phyloP scores from a whole-genome alignment of 2,888 invertebrate genomes.

The Hypselothyrea guttata region DNA sequence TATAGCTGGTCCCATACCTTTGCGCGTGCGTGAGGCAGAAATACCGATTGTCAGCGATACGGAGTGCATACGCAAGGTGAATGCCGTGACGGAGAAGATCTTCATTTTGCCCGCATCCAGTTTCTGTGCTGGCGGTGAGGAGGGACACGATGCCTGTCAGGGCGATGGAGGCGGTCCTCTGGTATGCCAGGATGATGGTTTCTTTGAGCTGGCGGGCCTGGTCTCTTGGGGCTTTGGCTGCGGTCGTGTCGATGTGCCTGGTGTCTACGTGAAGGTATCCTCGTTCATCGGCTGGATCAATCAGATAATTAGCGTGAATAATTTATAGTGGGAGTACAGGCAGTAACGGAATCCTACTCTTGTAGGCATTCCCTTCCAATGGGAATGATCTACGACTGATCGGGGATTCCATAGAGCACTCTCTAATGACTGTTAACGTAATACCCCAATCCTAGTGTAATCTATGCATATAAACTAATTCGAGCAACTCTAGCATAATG shows the following conservation, averaged over 20 bases:
- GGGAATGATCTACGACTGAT: slow-evolving; percentile 52
- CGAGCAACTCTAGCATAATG: slow-evolving; percentile 40
- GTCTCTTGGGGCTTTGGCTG: slow-evolving; percentile 98
- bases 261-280: slow-evolving; percentile 98
- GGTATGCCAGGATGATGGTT: slow-evolving; percentile 95
- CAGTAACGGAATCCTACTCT: slow-evolving; percentile 53
- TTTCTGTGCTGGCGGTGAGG: slow-evolving; percentile 96
- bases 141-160: slow-evolving; percentile 96
- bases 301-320: slow-evolving; percentile 97
- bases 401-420: slow-evolving; percentile 36
- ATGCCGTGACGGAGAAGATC: slow-evolving; percentile 96
- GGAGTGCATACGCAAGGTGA: slow-evolving; percentile 95
- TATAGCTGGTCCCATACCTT: slow-evolving; percentile 92
- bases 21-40: slow-evolving; percentile 94
- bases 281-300: slow-evolving; percentile 98
- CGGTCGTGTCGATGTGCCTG: slow-evolving; percentile 95
- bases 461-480: slow-evolving; percentile 59
- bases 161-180: slow-evolving; percentile 97
- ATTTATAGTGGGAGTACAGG: slow-evolving; percentile 84
- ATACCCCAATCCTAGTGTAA: slow-evolving; percentile 67
- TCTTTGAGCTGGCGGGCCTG: slow-evolving; percentile 95
- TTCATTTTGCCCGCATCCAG: slow-evolving; percentile 96
- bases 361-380: slow-evolving; percentile 47
- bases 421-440: slow-evolving; percentile 65
- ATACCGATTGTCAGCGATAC: slow-evolving; percentile 96